Percentiles rank a stretch among this genome's conserved stretches.
These are phyloP conservation scores for Lasioglossum malachurum DNA, from an alignment of 2,888 invertebrate genomes.

Conservation along the genomic window DNA sequence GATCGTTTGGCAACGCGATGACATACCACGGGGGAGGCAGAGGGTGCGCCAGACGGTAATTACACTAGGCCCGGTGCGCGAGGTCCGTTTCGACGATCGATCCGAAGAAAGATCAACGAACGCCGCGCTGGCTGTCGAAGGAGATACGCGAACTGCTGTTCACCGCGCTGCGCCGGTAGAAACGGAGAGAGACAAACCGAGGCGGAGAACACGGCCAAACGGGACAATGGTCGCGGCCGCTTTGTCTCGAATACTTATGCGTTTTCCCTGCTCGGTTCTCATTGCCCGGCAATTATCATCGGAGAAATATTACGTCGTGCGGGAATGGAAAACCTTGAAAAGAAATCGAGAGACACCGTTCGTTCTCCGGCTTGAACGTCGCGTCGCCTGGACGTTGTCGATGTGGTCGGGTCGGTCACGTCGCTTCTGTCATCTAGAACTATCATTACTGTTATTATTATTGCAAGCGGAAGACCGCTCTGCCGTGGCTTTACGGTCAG, in stretches of 20 bases:
- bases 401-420: too few species aligned
- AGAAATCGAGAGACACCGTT: constrained; percentile 5
- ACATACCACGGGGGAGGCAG: neutral
- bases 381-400: neutral
- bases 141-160: neutral
- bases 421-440: neutral
- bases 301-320: constrained; percentile 20
- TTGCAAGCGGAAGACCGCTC: neutral
- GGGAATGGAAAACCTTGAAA: constrained; percentile 5
- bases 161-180: neutral
- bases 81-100: constrained; percentile 26
- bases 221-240: constrained; percentile 33
- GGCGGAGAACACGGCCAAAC: neutral
- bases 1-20: neutral
- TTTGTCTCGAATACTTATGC: constrained; percentile 36
- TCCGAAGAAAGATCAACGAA: constrained; percentile 16
- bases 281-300: constrained; percentile 23
- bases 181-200: neutral
- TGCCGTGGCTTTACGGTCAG: neutral
- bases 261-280: constrained; percentile 19
- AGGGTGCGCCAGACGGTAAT: constrained; percentile 15
- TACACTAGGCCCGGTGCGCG: constrained; percentile 3
- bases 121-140: neutral
- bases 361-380: neutral
- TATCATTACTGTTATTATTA: neutral